Conservation (phyloP, 2,888 invertebrate genomes). For the Oegoconia quadripuncta region DNA sequence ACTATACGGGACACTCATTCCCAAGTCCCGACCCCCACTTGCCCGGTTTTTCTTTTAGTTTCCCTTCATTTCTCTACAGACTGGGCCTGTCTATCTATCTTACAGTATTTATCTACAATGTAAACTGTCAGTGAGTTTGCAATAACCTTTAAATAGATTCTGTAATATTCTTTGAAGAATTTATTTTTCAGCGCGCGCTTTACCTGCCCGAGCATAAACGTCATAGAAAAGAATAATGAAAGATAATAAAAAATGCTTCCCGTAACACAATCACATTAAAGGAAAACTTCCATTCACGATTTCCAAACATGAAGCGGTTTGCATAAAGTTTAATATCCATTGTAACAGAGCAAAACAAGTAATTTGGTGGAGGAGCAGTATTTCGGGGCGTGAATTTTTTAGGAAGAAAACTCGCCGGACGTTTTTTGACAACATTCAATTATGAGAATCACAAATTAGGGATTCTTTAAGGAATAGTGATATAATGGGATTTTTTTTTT, state of each 20-base stretch:
- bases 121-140: too few species aligned
- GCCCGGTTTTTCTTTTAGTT: too few species aligned
- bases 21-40: too few species aligned
- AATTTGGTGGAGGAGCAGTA: conserved; percentile 29
- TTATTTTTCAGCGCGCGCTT: too few species aligned
- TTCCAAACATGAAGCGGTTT: conserved; percentile 9
- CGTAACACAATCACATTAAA: conserved; percentile 40
- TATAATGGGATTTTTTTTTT: conserved; percentile 21
- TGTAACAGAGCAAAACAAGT: conserved; percentile 31
- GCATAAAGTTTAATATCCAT: conserved; percentile 27
- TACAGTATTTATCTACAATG: too few species aligned
- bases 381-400: conserved; percentile 37
- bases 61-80: too few species aligned
- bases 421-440: conserved; percentile 57
- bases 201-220: too few species aligned
- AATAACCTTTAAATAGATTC: too few species aligned
- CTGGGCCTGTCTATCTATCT: too few species aligned
- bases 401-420: conserved; percentile 32
- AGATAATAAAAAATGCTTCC: conserved; percentile 38
- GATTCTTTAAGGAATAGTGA: conserved; percentile 12
- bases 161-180: too few species aligned
- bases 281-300: conserved; percentile 10
- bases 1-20: too few species aligned
- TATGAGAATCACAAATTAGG: conserved; percentile 52
- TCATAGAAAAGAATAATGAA: conserved; percentile 40